Base-by-base conservation (phyloP, 2,888 invertebrate species). In the Megastigmus dorsalis region DNA sequence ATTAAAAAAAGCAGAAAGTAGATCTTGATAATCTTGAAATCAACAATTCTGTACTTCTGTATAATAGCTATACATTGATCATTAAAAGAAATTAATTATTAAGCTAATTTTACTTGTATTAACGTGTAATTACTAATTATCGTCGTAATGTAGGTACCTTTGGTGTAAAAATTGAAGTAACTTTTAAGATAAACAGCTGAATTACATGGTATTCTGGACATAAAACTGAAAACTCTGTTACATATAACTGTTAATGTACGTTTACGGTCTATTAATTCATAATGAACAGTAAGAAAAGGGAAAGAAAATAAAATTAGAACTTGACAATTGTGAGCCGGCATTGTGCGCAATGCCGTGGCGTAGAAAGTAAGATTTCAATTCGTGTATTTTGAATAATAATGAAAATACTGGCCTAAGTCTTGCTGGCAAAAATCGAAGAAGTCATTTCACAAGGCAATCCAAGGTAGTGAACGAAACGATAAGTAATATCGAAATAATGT, bases 121-220 rank as follows among this genome's bases (percentile, higher is more conserved):
- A 84, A 83, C 83, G 82, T 86, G 86, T 87, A 86, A 87, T 85
- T 86, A 86, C 80, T 83, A 86, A 86, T 85, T 86, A 85, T 86
- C 83, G 83, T 86, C 84, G 84, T 87, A 84, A 85, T 82, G 84
- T 86, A 86, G 86, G 82, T 84, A 74, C 84, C 82, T 84, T 86
- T 83, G 84, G 83, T 86, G 86, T 86, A 86, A 86, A 85, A 85
- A 85, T 85, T 85, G 82, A 86, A 81, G 80, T 86, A 84, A 86
- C 80, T 59, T 70, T 65, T 72, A 72, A 45, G 50, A 38, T 54
- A 52, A n/a, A 30, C 38, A 79, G 81, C 79, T 83, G 79, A 82
- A 80, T 79, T 78, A 78, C 52, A 82, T 74, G 82, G 77, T 82
- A 81, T 82, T 81, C 81, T 79, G 77, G 78, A 76, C 77, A 77